Conservation (phyloP, 2,888 invertebrate genomes). For the Ormia ochracea region DNA sequence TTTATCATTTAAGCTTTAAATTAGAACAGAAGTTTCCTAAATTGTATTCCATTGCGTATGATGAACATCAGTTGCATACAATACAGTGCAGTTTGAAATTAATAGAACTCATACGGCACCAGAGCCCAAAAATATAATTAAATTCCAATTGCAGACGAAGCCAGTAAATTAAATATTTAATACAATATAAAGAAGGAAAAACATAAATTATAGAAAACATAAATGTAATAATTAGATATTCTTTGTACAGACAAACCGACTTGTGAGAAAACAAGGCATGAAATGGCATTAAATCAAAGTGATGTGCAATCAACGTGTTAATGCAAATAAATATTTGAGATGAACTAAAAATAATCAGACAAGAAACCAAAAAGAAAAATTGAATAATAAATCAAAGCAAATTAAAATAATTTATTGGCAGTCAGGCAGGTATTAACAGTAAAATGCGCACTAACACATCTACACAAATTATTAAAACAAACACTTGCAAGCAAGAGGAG, state of each 20-base stretch:
- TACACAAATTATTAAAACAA: background rate
- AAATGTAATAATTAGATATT: no score
- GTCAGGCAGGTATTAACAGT: background rate
- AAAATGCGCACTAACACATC: background rate
- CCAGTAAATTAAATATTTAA: slow-evolving; percentile 5
- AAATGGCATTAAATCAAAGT: slow-evolving; percentile 28
- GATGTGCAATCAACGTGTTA: slow-evolving; percentile 7
- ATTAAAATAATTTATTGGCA: slow-evolving; percentile 53
- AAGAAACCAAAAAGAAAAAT: background rate
- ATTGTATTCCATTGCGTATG: slow-evolving; percentile 7
- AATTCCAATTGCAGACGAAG: background rate
- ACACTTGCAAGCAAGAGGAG: background rate
- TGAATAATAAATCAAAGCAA: slow-evolving; percentile 20
- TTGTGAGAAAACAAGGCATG: background rate
- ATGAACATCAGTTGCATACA: slow-evolving; percentile 1
- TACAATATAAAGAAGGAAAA: no score
- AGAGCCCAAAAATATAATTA: background rate
- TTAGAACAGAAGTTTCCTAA: no score
- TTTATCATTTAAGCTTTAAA: no score
- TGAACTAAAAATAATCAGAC: background rate
- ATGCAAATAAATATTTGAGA: background rate
- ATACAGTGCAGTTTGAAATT: background rate
- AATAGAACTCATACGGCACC: slow-evolving; percentile 13
- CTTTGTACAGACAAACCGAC: background rate
- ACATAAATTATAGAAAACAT: no score